These are phyloP conservation scores for Tragulus kanchil DNA, from an alignment of 2,113 vertebrate species.

Conservation along the genomic window DNA sequence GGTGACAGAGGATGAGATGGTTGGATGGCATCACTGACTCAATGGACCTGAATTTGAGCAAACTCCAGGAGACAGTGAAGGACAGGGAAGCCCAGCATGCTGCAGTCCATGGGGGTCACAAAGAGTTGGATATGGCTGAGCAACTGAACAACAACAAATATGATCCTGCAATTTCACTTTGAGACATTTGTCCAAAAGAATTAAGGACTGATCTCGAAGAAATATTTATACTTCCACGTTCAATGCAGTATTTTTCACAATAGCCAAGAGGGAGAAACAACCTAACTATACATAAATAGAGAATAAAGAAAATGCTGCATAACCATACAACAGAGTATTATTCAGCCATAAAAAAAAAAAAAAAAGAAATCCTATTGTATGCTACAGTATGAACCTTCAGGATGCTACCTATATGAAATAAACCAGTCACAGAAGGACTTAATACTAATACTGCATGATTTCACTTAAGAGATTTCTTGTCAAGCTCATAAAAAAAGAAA, in stretches of 20 bases:
- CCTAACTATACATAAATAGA: neutral
- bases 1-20: neutral
- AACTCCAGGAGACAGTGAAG: neutral
- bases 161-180: neutral
- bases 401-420: neutral
- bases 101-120: neutral
- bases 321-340: neutral
- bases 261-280: neutral
- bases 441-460: neutral
- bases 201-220: neutral
- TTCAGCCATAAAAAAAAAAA: neutral
- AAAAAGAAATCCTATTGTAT: neutral
- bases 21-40: neutral
- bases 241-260: constrained; percentile 21
- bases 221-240: neutral
- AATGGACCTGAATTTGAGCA: neutral
- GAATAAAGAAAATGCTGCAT: neutral
- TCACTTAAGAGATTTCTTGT: neutral
- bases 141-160: neutral
- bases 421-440: neutral
- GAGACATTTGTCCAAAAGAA: neutral
- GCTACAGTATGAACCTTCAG: neutral
- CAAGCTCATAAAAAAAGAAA: neutral
- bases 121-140: neutral
- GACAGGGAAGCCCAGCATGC: neutral